Conservation (phyloP, 2,888 invertebrate species). For the Andricus quercusramuli region DNA sequence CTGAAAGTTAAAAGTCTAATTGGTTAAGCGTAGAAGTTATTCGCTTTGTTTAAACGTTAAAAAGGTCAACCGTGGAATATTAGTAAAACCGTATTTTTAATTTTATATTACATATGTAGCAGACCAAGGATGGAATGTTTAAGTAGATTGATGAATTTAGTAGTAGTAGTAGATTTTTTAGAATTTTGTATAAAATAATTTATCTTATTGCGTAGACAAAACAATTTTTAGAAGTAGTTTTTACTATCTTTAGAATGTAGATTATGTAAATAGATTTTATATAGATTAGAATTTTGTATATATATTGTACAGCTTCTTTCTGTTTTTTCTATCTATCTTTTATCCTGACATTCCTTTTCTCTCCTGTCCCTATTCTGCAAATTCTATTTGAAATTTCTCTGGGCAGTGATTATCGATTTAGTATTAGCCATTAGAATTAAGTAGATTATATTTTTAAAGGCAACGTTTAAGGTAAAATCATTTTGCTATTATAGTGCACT, state of each 20-base stretch:
- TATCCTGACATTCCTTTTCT: slow-evolving; percentile 14
- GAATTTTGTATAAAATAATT: neutral
- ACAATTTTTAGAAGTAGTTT: slow-evolving; percentile 19
- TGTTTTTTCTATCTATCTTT: slow-evolving; percentile 20
- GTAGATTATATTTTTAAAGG: neutral
- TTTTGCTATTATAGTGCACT: no score
- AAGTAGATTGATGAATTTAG: neutral
- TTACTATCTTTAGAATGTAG: neutral
- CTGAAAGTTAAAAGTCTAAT: no score
- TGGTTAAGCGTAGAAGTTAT: no score
- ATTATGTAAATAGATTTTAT: slow-evolving; percentile 16
- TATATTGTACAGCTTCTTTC: slow-evolving; percentile 28
- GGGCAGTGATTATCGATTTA: neutral
- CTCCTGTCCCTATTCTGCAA: slow-evolving; percentile 39
- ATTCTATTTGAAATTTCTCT: slow-evolving; percentile 15
- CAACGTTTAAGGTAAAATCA: neutral
- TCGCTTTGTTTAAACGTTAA: no score
- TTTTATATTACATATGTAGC: neutral
- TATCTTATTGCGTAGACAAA: neutral
- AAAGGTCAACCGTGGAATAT: no score
- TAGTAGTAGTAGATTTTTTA: neutral
- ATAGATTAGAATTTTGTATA: slow-evolving; percentile 15
- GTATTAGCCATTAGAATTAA: neutral
- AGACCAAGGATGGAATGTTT: neutral
- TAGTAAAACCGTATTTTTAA: neutral